Evolutionary conservation across 1,140 invertebrate genomes (phyloP).

Genomic region (Dreissena polymorpha): DNA sequence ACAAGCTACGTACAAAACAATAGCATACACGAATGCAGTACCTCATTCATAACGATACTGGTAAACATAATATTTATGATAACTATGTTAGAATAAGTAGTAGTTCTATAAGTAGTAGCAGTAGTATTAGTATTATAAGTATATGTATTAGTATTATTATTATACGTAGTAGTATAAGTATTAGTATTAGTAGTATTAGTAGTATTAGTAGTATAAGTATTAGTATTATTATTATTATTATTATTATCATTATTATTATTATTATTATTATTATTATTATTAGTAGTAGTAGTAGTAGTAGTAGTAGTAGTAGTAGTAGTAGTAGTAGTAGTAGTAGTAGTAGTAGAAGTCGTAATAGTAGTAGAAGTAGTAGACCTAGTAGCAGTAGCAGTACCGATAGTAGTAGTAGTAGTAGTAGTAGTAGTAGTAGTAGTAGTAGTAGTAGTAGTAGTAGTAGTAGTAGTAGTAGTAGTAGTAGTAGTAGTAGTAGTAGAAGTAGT

Average conservation of each 20-base stretch:
- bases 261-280: neutral
- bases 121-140: neutral
- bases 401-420: too few species aligned
- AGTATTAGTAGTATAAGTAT: neutral
- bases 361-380: too few species aligned
- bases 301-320: slow-evolving; percentile 2
- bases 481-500: too few species aligned
- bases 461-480: too few species aligned
- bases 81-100: neutral
- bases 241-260: neutral
- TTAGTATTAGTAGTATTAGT: neutral
- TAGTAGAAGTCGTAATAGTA: too few species aligned
- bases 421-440: too few species aligned
- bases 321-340: neutral
- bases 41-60: neutral
- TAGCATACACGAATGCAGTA: too few species aligned
- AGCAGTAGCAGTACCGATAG: too few species aligned
- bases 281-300: slow-evolving; percentile 3
- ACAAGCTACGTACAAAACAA: too few species aligned
- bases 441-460: too few species aligned
- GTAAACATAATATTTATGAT: neutral
- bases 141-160: neutral
- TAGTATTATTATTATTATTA: neutral
- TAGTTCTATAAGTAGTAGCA: neutral
- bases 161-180: neutral